Conservation (phyloP, 1,140 invertebrate genomes). For the Procambarus clarkii region DNA sequence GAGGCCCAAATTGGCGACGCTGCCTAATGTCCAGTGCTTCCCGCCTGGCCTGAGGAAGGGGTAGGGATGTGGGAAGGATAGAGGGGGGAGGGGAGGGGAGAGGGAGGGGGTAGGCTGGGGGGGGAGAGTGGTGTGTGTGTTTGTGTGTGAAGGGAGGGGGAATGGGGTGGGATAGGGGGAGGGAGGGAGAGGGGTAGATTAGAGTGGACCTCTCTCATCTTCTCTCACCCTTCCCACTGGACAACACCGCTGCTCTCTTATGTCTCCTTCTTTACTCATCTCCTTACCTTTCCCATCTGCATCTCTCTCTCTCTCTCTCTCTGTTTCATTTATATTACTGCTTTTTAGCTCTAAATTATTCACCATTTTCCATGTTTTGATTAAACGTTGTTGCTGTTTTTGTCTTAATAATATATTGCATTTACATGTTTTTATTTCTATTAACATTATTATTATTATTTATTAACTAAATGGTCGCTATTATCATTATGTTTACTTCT, state of each 20-base stretch:
- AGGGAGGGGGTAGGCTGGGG: background rate
- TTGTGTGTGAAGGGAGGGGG: no score
- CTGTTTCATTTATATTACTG: background rate
- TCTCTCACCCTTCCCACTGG: background rate
- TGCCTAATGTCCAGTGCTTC: slow-evolving; percentile 36
- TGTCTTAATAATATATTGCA: background rate
- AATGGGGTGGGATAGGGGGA: no score
- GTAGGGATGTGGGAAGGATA: background rate
- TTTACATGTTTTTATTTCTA: background rate
- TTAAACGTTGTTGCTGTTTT: background rate
- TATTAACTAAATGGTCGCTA: background rate
- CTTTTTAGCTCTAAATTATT: background rate
- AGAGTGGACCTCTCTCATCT: background rate
- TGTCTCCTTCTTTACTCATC: background rate
- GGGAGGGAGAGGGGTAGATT: background rate
- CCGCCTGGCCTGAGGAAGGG: background rate
- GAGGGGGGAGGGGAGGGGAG: background rate
- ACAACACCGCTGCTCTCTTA: background rate
- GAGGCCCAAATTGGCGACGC: slow-evolving; percentile 50
- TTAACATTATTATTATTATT: background rate
- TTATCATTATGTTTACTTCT: background rate
- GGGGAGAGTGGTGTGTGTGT: no score
- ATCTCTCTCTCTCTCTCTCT: background rate
- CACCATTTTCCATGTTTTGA: no score
- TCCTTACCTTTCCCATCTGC: background rate